Conservation (phyloP, 2,797 vertebrate species). For the Artibeus jamaicensis region DNA sequence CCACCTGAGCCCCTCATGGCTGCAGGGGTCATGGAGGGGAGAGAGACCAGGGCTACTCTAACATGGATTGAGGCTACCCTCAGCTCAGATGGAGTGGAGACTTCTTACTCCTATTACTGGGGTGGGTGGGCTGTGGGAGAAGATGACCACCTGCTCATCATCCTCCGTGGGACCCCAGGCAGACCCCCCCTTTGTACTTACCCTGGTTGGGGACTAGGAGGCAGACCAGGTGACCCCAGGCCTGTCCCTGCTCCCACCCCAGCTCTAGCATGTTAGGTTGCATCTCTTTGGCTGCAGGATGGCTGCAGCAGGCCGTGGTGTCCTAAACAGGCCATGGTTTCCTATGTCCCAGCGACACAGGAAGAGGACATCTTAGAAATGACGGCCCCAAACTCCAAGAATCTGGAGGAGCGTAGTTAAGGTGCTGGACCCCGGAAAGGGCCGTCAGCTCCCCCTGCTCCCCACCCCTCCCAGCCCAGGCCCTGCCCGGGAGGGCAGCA, state of each 20-base stretch:
- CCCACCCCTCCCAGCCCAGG: background rate
- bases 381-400: background rate
- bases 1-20: background rate
- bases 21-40: background rate
- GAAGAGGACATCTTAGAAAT: background rate
- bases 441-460: accelerated
- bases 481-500: background rate
- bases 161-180: background rate
- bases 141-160: background rate
- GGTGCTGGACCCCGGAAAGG: background rate
- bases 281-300: background rate
- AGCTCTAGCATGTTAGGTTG: background rate
- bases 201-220: background rate
- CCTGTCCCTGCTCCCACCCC: no score
- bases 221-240: background rate
- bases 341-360: background rate
- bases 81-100: background rate
- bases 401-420: background rate
- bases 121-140: background rate
- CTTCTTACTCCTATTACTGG: background rate
- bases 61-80: background rate
- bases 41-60: background rate
- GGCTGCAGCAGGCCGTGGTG: no score
- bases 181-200: no score
- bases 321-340: background rate